phyloP scores from a whole-genome alignment of 2,797 vertebrate species.

The Cuculus canorus region DNA sequence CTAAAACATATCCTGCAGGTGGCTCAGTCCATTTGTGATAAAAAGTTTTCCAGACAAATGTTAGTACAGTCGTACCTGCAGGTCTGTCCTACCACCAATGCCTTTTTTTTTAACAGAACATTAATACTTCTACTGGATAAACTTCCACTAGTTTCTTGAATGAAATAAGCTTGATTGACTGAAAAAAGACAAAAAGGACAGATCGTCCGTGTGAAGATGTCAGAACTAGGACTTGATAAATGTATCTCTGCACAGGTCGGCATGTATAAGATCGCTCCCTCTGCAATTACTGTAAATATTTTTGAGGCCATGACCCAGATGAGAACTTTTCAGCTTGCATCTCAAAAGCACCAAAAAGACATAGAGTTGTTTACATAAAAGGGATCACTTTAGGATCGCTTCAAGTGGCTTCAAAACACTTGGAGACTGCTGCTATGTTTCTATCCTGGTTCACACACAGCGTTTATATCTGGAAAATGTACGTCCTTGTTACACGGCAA shows the following conservation, averaged over 20 bases:
- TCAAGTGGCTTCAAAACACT: neutral
- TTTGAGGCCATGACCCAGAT: neutral
- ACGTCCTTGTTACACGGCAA: neutral
- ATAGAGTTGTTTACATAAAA: neutral
- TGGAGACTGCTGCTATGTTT: neutral
- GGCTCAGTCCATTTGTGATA: neutral
- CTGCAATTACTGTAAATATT: neutral
- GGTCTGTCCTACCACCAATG: neutral
- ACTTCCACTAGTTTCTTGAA: neutral
- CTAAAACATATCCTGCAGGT: neutral
- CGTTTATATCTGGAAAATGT: neutral
- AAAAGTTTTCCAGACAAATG: neutral
- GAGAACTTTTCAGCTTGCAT: neutral
- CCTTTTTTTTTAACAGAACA: neutral
- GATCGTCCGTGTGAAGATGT: neutral
- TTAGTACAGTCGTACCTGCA: neutral
- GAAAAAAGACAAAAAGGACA: too few relatives aligned
- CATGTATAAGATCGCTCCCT: neutral
- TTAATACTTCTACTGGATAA: neutral
- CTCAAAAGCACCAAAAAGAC: neutral
- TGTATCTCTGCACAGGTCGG: fast-evolving
- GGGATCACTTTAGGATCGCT: neutral
- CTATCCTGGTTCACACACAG: neutral
- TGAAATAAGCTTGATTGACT: neutral
- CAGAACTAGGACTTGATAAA: neutral